Evolutionary conservation across 1,140 invertebrate genomes (phyloP), one percentile per base, ranked within the genome.

Genomic region (Ptiloglossa arizonensis): DNA sequence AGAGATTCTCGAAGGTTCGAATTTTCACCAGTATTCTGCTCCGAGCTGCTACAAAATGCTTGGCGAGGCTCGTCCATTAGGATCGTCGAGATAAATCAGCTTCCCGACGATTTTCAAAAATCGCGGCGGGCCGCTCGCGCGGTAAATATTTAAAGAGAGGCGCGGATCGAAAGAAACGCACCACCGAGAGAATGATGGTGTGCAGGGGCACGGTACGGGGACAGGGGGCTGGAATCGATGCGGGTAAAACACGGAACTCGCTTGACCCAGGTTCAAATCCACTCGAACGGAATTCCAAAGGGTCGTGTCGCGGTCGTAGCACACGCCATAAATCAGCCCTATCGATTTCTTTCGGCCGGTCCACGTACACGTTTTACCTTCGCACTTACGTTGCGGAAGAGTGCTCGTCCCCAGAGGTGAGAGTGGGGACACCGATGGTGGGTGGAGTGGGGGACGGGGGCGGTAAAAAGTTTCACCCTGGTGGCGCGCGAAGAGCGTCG

Each of bases 251-350:
- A 84, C 75, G 76, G 72, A 75, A 85, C 70, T 81, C 77, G 81
- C 79, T 84, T 81, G 80, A 87, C 80, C 81, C 59, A 32, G 71
- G 77, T 82, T 81, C 79, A 81, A 83, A 83, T 73, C 62, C 80
- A 75, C 66, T 60, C 24, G 75, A 66, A 73, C 74, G 52, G 66
- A 83, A 83, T 80, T 81, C 71, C 78, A 67, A 79, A 74, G 73
- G 84, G 81, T 85, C 79, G 84, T 84, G 82, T 76, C 68, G 79
- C 78, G 80, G 73, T 83, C 77, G 73, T 81, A 71, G 69, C 81
- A 66, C 74, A 52, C 35, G 70, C 83, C 84, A 87, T 90, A 89
- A 89, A 90, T 90, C 89, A 89, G 81, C 48, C 67, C 78, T 82
- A 86, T 89, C 85, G 86, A 90, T 90, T 77, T 77, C 69, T 66